Percentiles rank a stretch among this genome's conserved stretches.
These are phyloP conservation scores for Torymus tubicola DNA, from an alignment of 2,888 invertebrate genomes.

Conservation along the genomic window DNA sequence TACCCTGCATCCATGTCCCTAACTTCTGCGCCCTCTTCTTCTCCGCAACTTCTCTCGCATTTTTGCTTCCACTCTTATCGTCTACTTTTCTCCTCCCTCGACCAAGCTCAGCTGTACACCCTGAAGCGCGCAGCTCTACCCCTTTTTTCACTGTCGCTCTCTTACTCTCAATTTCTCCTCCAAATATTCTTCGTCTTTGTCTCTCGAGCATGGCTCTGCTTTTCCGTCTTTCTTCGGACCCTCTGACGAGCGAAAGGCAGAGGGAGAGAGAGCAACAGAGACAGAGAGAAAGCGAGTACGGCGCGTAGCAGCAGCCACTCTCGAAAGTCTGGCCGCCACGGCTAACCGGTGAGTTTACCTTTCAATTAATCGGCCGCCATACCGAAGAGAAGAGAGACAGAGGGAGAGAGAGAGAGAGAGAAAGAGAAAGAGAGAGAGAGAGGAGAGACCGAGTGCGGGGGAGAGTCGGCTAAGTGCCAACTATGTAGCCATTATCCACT, in stretches of 20 bases:
- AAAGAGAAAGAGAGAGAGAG: constrained; percentile 24
- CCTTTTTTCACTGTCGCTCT: constrained; percentile 8
- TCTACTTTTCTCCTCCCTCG: background rate
- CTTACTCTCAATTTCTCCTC: background rate
- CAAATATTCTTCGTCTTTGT: constrained; percentile 26
- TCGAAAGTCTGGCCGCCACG: constrained; percentile 70
- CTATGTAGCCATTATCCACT: constrained; percentile 73
- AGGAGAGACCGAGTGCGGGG: constrained; percentile 9
- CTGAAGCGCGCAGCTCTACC: too few relatives aligned
- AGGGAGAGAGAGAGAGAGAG: constrained; percentile 28
- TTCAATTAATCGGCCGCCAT: constrained; percentile 74
- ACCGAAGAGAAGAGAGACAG: constrained; percentile 51
- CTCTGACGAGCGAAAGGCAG: too few relatives aligned
- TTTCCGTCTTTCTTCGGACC: constrained; percentile 36
- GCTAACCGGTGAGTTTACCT: constrained; percentile 73
- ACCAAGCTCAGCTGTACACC: too few relatives aligned
- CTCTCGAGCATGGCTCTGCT: constrained; percentile 47
- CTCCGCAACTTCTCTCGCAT: constrained; percentile 19
- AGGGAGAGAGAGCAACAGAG: too few relatives aligned
- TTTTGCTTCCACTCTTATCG: background rate
- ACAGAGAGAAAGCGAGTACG: too few relatives aligned
- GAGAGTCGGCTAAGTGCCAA: constrained; percentile 69
- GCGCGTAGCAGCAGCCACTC: constrained; percentile 59
- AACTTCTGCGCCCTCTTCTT: constrained; percentile 6
- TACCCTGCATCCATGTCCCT: constrained; percentile 23